These are phyloP conservation scores for Tarsius wallacei DNA, from an alignment of 2,797 vertebrate genomes.

Conservation along the genomic window DNA sequence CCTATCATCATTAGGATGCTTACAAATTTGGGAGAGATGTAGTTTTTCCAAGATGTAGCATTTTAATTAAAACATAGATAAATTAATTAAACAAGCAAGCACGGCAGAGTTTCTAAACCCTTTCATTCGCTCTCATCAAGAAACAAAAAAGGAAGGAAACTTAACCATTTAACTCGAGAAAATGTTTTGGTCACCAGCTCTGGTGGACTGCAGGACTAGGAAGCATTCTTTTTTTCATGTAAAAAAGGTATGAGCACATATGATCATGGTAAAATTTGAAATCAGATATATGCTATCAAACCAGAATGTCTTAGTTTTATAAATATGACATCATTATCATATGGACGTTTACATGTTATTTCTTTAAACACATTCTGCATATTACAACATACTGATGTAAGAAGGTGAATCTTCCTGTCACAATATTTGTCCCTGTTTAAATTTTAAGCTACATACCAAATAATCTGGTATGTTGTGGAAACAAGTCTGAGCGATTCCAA, in stretches of 20 bases:
- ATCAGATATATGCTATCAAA: neutral
- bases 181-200: neutral
- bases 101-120: neutral
- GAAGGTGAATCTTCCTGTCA: neutral
- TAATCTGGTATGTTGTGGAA: slow-evolving; percentile 30
- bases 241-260: neutral
- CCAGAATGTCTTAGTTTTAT: neutral
- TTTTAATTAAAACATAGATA: neutral
- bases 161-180: neutral
- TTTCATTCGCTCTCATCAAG: neutral
- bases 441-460: neutral
- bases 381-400: neutral
- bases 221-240: neutral
- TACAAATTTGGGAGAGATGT: neutral
- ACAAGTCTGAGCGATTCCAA: neutral
- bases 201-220: too few species aligned
- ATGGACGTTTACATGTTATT: neutral
- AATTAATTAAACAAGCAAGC: neutral
- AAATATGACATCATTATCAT: neutral
- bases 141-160: neutral
- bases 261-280: neutral
- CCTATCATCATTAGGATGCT: neutral
- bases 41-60: neutral
- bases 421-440: neutral
- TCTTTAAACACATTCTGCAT: neutral